Conservation (phyloP, 2,888 invertebrate species). For the Amphipyra berbera region DNA sequence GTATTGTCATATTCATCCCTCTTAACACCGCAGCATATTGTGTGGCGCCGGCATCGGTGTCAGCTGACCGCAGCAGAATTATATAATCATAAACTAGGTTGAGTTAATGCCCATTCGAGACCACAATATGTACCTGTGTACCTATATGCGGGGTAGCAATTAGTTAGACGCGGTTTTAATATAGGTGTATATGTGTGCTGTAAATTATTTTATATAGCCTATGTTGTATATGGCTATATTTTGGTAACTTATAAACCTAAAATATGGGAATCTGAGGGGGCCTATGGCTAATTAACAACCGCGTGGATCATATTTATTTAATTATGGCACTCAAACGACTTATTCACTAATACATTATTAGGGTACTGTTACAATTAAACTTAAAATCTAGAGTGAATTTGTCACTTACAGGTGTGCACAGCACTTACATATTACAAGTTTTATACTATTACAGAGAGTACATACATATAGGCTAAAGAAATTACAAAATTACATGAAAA, state of each 20-base stretch:
- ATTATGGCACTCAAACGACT: no score
- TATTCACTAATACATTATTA: no score
- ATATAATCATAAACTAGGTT: constrained; percentile 45
- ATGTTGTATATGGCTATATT: constrained; percentile 10
- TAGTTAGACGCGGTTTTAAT: constrained; percentile 17
- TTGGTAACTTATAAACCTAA: background rate
- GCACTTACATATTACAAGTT: no score
- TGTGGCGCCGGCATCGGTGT: constrained; percentile 1
- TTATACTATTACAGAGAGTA: no score
- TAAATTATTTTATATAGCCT: constrained; percentile 31
- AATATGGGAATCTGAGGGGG: no score
- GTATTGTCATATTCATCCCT: constrained; percentile 10
- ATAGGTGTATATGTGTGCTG: constrained; percentile 11
- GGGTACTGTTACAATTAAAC: no score
- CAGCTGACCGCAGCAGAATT: constrained; percentile 25
- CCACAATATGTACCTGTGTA: constrained; percentile 35
- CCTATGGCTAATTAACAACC: no score
- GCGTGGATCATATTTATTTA: no score
- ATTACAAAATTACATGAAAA: no score
- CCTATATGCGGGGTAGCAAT: constrained; percentile 25
- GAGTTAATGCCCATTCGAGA: constrained; percentile 34
- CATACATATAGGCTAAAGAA: no score
- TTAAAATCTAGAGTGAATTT: no score
- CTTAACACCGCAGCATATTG: constrained; percentile 15
- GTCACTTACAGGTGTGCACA: no score